phyloP scores from a whole-genome alignment of 2,888 invertebrate species.

The Cheilosia pagana region DNA sequence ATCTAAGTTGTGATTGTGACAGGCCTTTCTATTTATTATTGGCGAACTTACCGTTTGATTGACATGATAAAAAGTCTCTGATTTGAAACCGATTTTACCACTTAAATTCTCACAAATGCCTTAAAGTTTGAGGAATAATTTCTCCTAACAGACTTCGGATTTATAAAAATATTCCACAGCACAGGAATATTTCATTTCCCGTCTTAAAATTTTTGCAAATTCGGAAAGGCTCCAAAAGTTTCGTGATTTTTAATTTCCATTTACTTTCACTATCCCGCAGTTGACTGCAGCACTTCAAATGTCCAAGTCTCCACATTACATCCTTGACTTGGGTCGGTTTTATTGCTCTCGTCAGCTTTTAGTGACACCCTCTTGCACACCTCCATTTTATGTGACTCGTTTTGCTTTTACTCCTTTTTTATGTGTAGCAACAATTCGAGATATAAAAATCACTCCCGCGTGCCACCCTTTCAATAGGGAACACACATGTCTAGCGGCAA shows the following conservation, averaged over 20 bases:
- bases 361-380: slow-evolving; percentile 1
- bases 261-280: no score
- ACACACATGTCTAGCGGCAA: slow-evolving; percentile 71
- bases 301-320: background rate
- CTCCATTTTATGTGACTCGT: slow-evolving; percentile 30
- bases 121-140: no score
- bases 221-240: no score
- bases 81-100: no score
- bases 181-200: no score
- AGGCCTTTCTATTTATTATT: slow-evolving; percentile 25
- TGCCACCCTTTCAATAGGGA: slow-evolving; percentile 33
- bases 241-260: no score
- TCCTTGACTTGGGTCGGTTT: no score
- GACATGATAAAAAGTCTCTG: no score
- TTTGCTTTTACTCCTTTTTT: slow-evolving; percentile 39
- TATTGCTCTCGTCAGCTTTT: background rate
- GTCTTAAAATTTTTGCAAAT: no score
- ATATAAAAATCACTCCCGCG: slow-evolving; percentile 28
- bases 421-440: slow-evolving; percentile 13
- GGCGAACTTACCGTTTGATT: background rate
- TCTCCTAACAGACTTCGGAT: no score
- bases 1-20: background rate
- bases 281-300: background rate
- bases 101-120: no score
- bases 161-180: no score